Evolutionary conservation across 2,888 invertebrate species (phyloP).

Genomic region (Meloe dianella): DNA sequence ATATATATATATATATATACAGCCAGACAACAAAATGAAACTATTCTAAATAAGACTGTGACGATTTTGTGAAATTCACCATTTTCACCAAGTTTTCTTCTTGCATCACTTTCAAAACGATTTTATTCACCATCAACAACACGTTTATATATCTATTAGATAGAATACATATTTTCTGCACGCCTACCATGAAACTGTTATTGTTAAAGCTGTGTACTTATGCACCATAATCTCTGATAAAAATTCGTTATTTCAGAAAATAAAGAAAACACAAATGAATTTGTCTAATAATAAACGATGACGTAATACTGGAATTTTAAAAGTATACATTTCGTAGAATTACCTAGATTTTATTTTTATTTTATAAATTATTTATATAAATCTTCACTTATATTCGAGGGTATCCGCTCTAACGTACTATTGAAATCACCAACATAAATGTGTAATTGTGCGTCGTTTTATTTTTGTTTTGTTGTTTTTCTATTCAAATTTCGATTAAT

Average conservation of each 20-base stretch:
- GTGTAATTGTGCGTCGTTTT: not conserved
- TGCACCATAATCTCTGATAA: not conserved
- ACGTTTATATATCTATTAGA: not conserved
- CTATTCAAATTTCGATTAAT: not conserved
- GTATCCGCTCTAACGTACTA: not conserved
- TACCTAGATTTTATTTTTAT: not conserved
- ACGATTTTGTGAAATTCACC: constrained; percentile 40
- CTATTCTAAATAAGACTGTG: constrained; percentile 14
- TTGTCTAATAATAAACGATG: not conserved
- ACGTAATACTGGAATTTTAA: not conserved
- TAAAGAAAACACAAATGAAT: not conserved
- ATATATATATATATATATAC: not conserved
- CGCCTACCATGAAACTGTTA: not conserved
- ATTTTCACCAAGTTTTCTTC: constrained; percentile 46
- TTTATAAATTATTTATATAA: constrained; percentile 1
- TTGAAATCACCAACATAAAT: not conserved
- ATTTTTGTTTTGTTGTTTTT: not conserved
- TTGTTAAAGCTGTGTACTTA: no score
- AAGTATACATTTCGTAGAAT: not conserved
- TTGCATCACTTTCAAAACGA: constrained; percentile 47
- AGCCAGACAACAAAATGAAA: not conserved
- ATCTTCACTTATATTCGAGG: not conserved
- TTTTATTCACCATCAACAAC: constrained; percentile 25
- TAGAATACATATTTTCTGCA: not conserved
- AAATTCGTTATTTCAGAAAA: not conserved